Percentiles rank a stretch among this genome's conserved stretches.
Evolutionary conservation across 2,888 invertebrate species (phyloP).

Genomic region (Caenorhabditis sinica): DNA sequence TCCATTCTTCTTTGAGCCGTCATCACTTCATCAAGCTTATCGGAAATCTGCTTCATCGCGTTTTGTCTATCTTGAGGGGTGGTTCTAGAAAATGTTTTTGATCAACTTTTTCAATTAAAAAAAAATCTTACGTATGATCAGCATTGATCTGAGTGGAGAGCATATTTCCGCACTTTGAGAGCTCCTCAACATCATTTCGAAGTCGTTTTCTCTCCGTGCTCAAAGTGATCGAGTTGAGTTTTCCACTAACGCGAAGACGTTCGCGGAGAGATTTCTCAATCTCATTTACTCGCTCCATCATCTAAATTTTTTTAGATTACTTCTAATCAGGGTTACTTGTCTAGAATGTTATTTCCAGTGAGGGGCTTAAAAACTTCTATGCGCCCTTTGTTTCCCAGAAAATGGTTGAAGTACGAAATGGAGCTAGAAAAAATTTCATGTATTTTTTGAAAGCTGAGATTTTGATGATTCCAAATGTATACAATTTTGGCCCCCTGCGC

Average conservation of each 20-base stretch:
- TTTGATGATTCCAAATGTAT: too few relatives aligned
- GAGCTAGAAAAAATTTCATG: too few relatives aligned
- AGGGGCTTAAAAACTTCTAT: too few relatives aligned
- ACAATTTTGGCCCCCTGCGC: too few relatives aligned
- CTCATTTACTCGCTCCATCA: slow-evolving; percentile 66
- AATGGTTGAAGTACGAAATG: too few relatives aligned
- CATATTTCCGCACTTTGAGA: slow-evolving; percentile 71
- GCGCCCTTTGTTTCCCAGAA: too few relatives aligned
- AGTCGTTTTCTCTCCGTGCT: slow-evolving; percentile 67
- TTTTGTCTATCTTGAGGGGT: slow-evolving; percentile 65
- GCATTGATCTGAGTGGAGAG: slow-evolving; percentile 71
- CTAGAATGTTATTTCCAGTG: background rate
- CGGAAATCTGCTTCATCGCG: slow-evolving; percentile 63
- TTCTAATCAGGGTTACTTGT: background rate
- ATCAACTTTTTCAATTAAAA: too few relatives aligned
- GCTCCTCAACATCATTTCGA: slow-evolving; percentile 68
- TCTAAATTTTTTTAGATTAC: too few relatives aligned
- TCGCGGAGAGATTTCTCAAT: slow-evolving; percentile 65
- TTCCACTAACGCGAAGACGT: slow-evolving; percentile 48
- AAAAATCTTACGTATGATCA: slow-evolving; percentile 62
- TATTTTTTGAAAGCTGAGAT: too few relatives aligned
- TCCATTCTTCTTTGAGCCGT: slow-evolving; percentile 69
- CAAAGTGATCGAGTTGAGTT: slow-evolving; percentile 53
- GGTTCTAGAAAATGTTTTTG: slow-evolving; percentile 53
- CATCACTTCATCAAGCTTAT: slow-evolving; percentile 69